Conservation (phyloP, 2,888 invertebrate genomes). For the Drosophila conformis region DNA sequence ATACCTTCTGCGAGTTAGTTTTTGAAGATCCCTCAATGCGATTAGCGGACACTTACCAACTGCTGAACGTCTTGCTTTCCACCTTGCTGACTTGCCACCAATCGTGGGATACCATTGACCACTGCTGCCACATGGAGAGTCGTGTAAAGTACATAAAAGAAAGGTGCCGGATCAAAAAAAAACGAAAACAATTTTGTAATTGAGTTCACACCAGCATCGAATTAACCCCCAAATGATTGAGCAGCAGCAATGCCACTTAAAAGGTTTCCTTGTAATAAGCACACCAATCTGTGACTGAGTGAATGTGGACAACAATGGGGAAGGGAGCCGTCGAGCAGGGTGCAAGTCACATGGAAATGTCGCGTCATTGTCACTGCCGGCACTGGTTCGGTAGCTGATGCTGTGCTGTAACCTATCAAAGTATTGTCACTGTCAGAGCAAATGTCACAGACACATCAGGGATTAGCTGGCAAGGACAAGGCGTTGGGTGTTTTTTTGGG, state of each 20-base stretch:
- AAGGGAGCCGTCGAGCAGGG: slow-evolving; percentile 28
- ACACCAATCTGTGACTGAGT: slow-evolving; percentile 6
- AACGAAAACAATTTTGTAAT: slow-evolving; percentile 57
- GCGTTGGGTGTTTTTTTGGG: slow-evolving; percentile 22
- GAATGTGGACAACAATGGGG: slow-evolving; percentile 15
- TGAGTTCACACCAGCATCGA: slow-evolving; percentile 53
- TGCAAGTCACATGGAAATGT: slow-evolving; percentile 45
- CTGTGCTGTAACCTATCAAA: slow-evolving; percentile 80
- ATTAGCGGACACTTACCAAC: slow-evolving; percentile 42
- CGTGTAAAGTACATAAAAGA: background rate
- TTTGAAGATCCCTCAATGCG: slow-evolving; percentile 46
- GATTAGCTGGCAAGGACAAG: slow-evolving; percentile 78
- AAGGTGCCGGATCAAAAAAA: background rate
- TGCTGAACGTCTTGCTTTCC: slow-evolving; percentile 5
- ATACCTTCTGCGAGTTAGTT: slow-evolving; percentile 19
- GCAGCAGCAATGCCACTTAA: slow-evolving; percentile 44
- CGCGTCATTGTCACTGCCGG: slow-evolving; percentile 63
- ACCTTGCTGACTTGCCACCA: slow-evolving; percentile 7
- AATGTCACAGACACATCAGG: slow-evolving; percentile 84
- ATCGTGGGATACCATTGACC: slow-evolving; percentile 31
- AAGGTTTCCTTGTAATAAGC: slow-evolving; percentile 50
- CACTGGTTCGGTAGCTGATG: slow-evolving; percentile 6
- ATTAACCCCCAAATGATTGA: slow-evolving; percentile 57
- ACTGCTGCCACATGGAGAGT: background rate
- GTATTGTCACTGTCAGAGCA: slow-evolving; percentile 85